phyloP scores from a whole-genome alignment of 1,140 invertebrate species.

The Drosophila burlai region DNA sequence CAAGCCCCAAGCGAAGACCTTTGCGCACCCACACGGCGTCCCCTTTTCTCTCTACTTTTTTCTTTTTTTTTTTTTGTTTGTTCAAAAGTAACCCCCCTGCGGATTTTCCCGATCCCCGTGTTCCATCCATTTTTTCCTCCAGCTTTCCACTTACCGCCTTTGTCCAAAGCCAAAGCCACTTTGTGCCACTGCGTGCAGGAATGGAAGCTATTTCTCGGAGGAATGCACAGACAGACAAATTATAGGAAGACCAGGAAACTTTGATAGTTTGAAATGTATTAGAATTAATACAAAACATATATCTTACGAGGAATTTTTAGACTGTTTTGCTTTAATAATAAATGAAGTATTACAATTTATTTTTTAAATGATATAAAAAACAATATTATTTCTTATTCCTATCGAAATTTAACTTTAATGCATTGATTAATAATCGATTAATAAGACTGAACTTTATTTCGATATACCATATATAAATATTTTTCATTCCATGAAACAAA shows the following conservation, averaged over 20 bases:
- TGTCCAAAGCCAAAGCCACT: conserved; percentile 48
- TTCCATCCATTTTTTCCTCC: conserved; percentile 12
- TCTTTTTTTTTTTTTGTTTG: not conserved
- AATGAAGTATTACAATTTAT: not conserved
- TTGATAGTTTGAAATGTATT: not conserved
- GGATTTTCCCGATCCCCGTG: conserved; percentile 13
- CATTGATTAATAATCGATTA: too few relatives aligned
- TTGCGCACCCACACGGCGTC: conserved; percentile 3
- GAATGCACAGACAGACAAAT: not conserved
- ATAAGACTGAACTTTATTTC: too few relatives aligned
- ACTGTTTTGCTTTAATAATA: too few relatives aligned
- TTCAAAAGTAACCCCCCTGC: conserved; percentile 15
- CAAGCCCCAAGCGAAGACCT: conserved; percentile 30
- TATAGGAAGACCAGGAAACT: too few relatives aligned
- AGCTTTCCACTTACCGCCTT: conserved; percentile 20
- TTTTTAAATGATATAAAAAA: not conserved
- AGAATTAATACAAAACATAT: too few relatives aligned
- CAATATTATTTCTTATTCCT: not conserved
- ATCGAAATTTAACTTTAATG: too few relatives aligned
- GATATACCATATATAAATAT: too few relatives aligned
- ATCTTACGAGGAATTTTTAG: too few relatives aligned
- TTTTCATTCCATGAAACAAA: not conserved
- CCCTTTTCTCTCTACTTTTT: not conserved
- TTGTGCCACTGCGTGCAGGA: conserved; percentile 42
- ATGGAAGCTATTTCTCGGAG: conserved; percentile 8